phyloP scores from a whole-genome alignment of 2,113 vertebrate genomes.

The Heptranchias perlo region DNA sequence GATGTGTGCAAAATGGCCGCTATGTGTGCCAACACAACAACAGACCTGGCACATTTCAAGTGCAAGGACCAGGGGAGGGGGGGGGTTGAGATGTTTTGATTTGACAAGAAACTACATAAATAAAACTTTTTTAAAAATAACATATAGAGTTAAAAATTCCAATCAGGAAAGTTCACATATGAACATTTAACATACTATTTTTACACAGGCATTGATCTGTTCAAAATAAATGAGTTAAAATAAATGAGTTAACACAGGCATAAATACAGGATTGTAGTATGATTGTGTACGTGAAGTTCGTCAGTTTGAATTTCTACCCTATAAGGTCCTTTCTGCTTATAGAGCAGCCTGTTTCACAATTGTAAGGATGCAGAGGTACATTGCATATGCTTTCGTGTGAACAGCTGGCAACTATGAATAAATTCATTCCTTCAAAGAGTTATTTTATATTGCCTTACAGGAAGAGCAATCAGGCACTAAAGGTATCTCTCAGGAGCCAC shows the following conservation, averaged over 20 bases:
- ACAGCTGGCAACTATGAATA: not conserved
- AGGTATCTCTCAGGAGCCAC: not conserved
- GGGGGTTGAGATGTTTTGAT: not conserved
- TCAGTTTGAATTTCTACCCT: not conserved
- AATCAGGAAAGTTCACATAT: not conserved
- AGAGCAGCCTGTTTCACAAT: not conserved
- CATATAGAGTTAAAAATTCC: not conserved
- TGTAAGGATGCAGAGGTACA: too few relatives aligned
- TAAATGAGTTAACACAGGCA: not conserved
- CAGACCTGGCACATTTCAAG: not conserved
- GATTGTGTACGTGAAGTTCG: not conserved
- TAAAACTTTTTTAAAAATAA: not conserved
- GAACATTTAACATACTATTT: not conserved
- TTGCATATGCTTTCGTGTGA: not conserved
- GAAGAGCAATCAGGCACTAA: not conserved
- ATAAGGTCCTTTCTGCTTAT: not conserved
- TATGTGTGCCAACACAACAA: not conserved
- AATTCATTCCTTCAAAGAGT: not conserved
- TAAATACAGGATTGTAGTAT: not conserved
- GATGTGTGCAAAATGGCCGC: not conserved
- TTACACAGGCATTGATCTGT: not conserved
- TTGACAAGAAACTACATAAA: not conserved
- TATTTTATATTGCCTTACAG: not conserved
- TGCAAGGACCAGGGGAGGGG: too few relatives aligned
- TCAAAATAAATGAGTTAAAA: not conserved